These are phyloP conservation scores for Grapholita molesta DNA, from an alignment of 1,140 invertebrate genomes.

Conservation along the genomic window DNA sequence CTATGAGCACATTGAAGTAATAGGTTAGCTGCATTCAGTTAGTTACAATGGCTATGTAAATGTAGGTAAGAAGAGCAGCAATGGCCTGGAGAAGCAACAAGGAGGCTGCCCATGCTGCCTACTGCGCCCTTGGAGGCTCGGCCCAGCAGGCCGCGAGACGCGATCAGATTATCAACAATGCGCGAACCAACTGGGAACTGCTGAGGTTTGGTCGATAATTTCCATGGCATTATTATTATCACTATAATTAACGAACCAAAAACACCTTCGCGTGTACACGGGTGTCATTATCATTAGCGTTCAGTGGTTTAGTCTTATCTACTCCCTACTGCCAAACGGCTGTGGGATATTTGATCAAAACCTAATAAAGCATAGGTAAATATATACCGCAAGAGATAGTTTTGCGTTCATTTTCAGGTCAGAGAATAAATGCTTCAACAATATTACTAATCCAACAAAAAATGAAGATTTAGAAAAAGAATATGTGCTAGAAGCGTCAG, in stretches of 20 bases:
- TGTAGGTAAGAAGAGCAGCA: conserved; percentile 84
- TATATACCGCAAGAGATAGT: neutral
- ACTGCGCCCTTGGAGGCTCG: conserved; percentile 82
- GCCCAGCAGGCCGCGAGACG: conserved; percentile 82
- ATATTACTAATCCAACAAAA: conserved; percentile 39
- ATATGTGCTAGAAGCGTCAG: conserved; percentile 38
- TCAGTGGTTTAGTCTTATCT: neutral
- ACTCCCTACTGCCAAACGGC: neutral
- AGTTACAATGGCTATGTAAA: conserved; percentile 26
- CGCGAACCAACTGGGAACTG: conserved; percentile 89
- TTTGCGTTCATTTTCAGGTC: conserved; percentile 51
- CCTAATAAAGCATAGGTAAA: neutral
- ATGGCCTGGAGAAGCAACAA: conserved; percentile 87
- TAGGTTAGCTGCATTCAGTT: neutral
- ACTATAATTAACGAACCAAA: neutral
- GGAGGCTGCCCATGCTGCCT: conserved; percentile 83
- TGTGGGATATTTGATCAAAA: neutral
- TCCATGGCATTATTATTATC: conserved; percentile 4
- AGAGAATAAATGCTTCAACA: conserved; percentile 79
- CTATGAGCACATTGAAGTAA: neutral
- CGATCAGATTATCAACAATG: conserved; percentile 89
- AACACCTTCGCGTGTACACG: conserved; percentile 1
- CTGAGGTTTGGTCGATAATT: conserved; percentile 70
- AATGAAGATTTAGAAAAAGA: conserved; percentile 57
- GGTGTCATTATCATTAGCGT: neutral